Conservation (phyloP, 2,113 vertebrate species). For the Erpornis zantholeuca region DNA sequence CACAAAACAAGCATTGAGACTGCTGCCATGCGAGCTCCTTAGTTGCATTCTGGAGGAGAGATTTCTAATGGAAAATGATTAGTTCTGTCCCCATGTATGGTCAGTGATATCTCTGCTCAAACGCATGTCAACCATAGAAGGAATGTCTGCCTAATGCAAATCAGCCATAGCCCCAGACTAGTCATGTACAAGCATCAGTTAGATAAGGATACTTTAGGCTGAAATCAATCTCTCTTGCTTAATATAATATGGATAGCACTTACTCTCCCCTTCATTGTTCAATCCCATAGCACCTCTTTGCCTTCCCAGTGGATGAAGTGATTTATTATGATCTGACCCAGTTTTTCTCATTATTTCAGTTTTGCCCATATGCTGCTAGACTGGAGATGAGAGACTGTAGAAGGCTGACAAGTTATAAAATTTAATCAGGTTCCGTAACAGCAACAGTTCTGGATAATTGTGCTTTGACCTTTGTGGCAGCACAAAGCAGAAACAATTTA, state of each 20-base stretch:
- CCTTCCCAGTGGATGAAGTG: background rate
- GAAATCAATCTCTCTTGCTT: background rate
- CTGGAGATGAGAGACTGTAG: background rate
- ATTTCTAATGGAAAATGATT: background rate
- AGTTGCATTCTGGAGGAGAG: background rate
- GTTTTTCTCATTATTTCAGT: background rate
- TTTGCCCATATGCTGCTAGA: background rate
- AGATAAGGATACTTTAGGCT: background rate
- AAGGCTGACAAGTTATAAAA: background rate
- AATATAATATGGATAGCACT: background rate
- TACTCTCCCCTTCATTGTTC: background rate
- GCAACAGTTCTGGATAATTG: background rate
- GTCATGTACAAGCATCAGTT: background rate
- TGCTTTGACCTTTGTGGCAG: background rate
- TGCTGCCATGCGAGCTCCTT: background rate
- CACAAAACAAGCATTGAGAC: background rate
- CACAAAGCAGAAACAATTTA: background rate
- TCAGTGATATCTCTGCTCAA: background rate
- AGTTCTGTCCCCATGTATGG: background rate
- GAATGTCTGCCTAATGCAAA: background rate
- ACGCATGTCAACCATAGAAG: background rate
- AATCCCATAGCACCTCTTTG: background rate
- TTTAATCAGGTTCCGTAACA: conserved; percentile 9
- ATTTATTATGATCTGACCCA: background rate
- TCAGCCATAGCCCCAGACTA: background rate